Evolutionary conservation across 2,888 invertebrate genomes (phyloP).

Genomic region (Allophyes oxyacanthae): DNA sequence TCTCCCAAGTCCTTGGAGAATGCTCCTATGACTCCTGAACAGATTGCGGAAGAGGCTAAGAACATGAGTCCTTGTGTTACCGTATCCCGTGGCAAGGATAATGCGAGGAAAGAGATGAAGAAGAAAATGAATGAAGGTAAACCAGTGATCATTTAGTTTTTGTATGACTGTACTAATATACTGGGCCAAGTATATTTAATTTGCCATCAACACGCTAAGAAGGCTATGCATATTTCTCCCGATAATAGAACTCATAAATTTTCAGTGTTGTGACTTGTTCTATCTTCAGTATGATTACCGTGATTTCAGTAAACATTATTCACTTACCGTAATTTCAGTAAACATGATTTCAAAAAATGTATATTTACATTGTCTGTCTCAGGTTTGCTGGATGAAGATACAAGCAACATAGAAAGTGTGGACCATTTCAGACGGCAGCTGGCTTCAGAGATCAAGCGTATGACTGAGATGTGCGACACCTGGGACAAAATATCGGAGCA

Average conservation of each 20-base stretch:
- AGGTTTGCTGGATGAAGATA: constrained; percentile 79
- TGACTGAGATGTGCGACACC: constrained; percentile 84
- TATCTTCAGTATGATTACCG: too few species aligned
- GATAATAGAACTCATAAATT: too few species aligned
- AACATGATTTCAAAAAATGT: too few species aligned
- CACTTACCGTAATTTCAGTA: too few species aligned
- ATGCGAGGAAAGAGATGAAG: constrained; percentile 88
- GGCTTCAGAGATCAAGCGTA: constrained; percentile 85
- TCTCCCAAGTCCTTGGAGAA: constrained; percentile 69
- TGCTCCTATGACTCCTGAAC: constrained; percentile 68
- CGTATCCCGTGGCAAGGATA: constrained; percentile 89
- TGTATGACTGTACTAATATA: too few species aligned
- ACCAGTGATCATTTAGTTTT: too few species aligned
- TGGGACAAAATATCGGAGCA: constrained; percentile 87
- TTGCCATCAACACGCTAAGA: too few species aligned
- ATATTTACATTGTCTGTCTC: too few species aligned
- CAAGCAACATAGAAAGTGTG: constrained; percentile 73
- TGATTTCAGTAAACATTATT: too few species aligned
- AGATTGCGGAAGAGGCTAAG: constrained; percentile 64
- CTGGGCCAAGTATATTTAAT: too few species aligned
- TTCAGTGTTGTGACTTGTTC: too few species aligned
- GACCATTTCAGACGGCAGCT: constrained; percentile 80
- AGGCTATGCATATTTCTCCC: too few species aligned
- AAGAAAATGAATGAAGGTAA: constrained; percentile 80
- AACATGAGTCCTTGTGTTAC: constrained; percentile 90